A percentile compares a stretch with the other conserved stretches of the same genome.
These are phyloP conservation scores for Phyllotreta cruciferae DNA, from an alignment of 2,888 invertebrate genomes.

Conservation along the genomic window DNA sequence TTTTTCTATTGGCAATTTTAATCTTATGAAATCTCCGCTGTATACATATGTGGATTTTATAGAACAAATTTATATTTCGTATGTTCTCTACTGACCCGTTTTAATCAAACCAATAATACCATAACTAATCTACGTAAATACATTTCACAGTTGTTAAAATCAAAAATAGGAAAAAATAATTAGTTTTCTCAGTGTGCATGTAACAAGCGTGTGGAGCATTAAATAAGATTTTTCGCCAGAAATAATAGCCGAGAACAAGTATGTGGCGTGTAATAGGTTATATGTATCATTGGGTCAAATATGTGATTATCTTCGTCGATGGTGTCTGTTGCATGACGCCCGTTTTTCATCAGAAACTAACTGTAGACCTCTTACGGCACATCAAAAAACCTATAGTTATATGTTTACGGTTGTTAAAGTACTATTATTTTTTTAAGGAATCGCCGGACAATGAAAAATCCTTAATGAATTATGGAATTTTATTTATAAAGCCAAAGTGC, in stretches of 20 bases:
- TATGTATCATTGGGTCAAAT: slow-evolving; percentile 35
- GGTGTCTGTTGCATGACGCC: slow-evolving; percentile 21
- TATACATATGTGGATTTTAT: too few species aligned
- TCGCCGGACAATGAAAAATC: slow-evolving; percentile 7
- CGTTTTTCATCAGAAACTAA: slow-evolving; percentile 17
- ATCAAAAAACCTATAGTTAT: slow-evolving; percentile 17
- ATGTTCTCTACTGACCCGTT: too few species aligned
- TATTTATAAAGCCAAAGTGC: too few species aligned
- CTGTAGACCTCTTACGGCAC: slow-evolving; percentile 21
- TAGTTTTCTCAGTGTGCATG: slow-evolving; percentile 1
- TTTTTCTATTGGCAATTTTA: too few species aligned
- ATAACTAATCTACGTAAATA: too few species aligned
- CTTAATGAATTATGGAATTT: slow-evolving; percentile 13
- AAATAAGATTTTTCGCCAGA: slow-evolving; percentile 20
- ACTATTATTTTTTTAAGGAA: slow-evolving; percentile 14
- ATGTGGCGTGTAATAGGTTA: slow-evolving; percentile 24
- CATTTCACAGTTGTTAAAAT: too few species aligned
- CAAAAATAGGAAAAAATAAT: neutral
- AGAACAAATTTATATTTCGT: too few species aligned
- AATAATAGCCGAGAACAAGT: slow-evolving; percentile 16
- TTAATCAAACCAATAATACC: too few species aligned
- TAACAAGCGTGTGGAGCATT: neutral
- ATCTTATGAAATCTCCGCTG: too few species aligned
- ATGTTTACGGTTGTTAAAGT: slow-evolving; percentile 15
- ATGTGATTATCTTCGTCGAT: slow-evolving; percentile 21